Conservation (phyloP, 1,140 invertebrate species). For the Triops longicaudatus region DNA sequence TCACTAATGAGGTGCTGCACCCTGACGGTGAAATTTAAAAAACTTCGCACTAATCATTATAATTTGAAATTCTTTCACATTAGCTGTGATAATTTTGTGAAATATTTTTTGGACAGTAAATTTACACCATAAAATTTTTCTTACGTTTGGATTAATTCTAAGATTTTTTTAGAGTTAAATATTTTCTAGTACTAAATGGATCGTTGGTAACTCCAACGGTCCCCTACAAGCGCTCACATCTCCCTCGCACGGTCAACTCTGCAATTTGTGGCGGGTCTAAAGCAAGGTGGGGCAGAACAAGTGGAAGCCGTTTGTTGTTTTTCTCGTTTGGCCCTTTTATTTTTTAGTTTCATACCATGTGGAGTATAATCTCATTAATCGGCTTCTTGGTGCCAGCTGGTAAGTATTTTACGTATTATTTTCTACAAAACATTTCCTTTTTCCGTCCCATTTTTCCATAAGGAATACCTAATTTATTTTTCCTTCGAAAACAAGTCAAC, state of each 20-base stretch:
- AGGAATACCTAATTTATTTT: neutral
- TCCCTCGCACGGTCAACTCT: no score
- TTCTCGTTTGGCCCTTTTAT: neutral
- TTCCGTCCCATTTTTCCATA: neutral
- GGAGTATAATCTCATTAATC: neutral
- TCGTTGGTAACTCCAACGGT: no score
- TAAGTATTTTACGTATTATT: neutral
- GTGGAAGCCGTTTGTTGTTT: neutral
- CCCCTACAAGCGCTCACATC: no score
- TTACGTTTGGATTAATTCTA: no score
- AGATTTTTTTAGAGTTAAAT: no score
- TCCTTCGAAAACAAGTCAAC: neutral
- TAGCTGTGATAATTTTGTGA: no score
- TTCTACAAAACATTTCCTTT: neutral
- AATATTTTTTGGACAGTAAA: no score
- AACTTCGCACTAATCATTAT: no score
- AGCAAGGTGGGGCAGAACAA: constrained; percentile 1
- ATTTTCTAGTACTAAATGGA: no score
- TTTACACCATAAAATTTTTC: no score
- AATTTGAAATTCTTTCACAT: no score
- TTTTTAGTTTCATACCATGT: neutral
- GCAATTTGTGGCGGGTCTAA: neutral
- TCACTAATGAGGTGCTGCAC: neutral
- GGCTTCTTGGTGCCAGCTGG: neutral
- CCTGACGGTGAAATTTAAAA: neutral